phyloP scores from a whole-genome alignment of 2,113 vertebrate genomes.

The Elephantulus edwardii region DNA sequence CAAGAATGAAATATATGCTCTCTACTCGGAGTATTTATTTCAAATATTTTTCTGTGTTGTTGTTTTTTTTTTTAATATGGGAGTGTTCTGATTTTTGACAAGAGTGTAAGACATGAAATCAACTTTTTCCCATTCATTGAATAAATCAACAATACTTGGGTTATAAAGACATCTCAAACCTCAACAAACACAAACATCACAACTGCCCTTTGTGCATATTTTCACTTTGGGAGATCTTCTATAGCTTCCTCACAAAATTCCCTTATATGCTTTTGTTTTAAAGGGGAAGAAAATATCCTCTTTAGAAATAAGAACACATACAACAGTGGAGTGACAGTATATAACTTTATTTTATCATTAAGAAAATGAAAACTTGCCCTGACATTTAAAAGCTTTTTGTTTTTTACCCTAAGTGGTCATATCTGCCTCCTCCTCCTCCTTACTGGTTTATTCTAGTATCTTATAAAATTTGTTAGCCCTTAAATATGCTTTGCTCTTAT shows the following conservation, averaged over 20 bases:
- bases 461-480: neutral
- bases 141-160: neutral
- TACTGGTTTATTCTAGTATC: neutral
- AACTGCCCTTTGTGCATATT: neutral
- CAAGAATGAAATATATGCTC: too few species aligned
- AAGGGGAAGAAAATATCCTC: neutral
- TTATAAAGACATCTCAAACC: too few species aligned
- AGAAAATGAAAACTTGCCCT: conserved; percentile 36
- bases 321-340: neutral
- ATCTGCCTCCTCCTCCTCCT: neutral
- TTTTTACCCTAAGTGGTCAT: neutral
- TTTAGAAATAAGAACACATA: neutral
- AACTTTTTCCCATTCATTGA: neutral
- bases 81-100: neutral
- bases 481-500: neutral
- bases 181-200: neutral
- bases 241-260: neutral
- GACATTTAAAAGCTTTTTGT: neutral
- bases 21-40: too few species aligned
- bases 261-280: neutral
- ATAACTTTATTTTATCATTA: conserved; percentile 2
- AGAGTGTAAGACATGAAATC: neutral
- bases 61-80: too few species aligned
- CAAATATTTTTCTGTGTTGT: too few species aligned
- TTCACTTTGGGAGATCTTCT: neutral